Conservation (phyloP, 2,113 vertebrate genomes). For the Gadus chalcogrammus region DNA sequence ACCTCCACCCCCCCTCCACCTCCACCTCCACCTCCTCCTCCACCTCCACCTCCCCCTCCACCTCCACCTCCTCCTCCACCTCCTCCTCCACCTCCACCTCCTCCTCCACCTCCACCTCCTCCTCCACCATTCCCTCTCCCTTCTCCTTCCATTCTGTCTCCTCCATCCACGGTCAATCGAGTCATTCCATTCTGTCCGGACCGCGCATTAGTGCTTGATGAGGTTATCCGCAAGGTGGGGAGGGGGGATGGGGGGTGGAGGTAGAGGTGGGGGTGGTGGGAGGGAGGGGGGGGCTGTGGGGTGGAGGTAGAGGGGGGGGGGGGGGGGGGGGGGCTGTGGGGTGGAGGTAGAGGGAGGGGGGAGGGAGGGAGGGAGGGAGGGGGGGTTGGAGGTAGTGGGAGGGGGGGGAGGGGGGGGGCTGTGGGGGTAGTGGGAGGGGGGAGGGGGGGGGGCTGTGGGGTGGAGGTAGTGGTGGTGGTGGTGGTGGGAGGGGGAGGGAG, state of each 20-base stretch:
- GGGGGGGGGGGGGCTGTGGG: too few relatives aligned
- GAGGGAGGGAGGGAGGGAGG: too few relatives aligned
- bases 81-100: not conserved
- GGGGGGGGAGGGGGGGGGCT: not conserved
- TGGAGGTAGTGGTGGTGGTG: too few relatives aligned
- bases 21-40: not conserved
- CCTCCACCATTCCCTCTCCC: not conserved
- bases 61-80: not conserved
- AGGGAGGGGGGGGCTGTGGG: too few relatives aligned
- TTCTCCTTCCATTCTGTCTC: not conserved
- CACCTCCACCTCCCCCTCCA: too few relatives aligned
- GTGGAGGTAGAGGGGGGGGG: too few relatives aligned
- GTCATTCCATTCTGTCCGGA: conserved; percentile 5
- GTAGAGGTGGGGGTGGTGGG: not conserved
- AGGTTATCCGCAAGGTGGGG: not conserved
- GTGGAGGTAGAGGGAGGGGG: too few relatives aligned
- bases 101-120: not conserved
- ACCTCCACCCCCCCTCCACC: too few relatives aligned
- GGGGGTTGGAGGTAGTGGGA: not conserved
- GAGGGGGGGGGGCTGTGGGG: too few relatives aligned
- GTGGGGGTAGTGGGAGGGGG: too few relatives aligned
- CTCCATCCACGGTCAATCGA: conserved; percentile 14
- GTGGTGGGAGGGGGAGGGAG: too few relatives aligned
- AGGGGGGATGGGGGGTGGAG: not conserved
- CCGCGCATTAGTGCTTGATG: conserved; percentile 8